Evolutionary conservation across 2,797 vertebrate species (phyloP).

Genomic region (Myripristis murdjan): DNA sequence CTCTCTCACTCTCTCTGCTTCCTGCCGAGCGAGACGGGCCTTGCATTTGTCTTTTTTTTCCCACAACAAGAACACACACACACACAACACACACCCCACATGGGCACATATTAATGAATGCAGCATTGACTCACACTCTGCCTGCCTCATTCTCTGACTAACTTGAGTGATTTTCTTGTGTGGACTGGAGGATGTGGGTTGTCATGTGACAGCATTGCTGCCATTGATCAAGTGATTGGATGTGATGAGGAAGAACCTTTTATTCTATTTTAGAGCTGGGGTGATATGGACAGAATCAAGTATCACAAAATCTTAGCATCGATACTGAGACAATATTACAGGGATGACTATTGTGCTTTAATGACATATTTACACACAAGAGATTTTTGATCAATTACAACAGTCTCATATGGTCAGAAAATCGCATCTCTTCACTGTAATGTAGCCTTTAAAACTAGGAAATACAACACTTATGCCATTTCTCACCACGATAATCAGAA

Average conservation of each 20-base stretch:
- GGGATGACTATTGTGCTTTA: too few species aligned
- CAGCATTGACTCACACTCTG: conserved; percentile 46
- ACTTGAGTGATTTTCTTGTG: conserved; percentile 25
- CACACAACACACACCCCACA: conserved; percentile 27
- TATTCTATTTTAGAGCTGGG: neutral
- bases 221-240: neutral
- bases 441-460: too few species aligned
- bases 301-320: too few species aligned
- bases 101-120: conserved; percentile 19
- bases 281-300: too few species aligned
- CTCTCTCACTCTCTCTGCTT: conserved; percentile 41
- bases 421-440: too few species aligned
- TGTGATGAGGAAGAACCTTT: conserved; percentile 9
- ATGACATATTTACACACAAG: too few species aligned
- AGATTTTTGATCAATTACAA: too few species aligned
- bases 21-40: conserved; percentile 48
- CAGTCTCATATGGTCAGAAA: too few species aligned
- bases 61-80: conserved; percentile 51
- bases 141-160: conserved; percentile 28
- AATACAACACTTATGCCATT: too few species aligned
- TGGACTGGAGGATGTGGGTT: conserved; percentile 27
- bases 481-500: too few species aligned
- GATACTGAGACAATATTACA: too few species aligned
- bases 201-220: neutral
- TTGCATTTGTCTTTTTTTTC: conserved; percentile 43